Conservation (phyloP, 2,113 vertebrate species). For the Anser brachyrhynchus region DNA sequence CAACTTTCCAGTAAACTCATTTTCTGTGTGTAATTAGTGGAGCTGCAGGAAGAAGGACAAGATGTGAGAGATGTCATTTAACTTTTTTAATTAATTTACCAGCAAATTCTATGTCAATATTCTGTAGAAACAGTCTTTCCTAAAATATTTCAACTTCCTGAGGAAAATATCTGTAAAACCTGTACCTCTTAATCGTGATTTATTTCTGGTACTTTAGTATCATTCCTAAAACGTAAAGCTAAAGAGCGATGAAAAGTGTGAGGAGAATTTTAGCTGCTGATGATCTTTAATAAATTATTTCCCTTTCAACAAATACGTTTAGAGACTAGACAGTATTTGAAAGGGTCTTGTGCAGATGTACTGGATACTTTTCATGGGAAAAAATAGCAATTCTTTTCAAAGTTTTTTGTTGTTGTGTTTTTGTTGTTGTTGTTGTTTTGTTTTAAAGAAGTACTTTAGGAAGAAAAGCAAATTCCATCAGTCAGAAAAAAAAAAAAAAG, state of each 20-base stretch:
- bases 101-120: not conserved
- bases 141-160: not conserved
- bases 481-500: not conserved
- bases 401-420: too few species aligned
- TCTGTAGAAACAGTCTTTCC: not conserved
- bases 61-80: not conserved
- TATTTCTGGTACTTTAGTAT: not conserved
- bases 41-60: not conserved
- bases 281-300: not conserved
- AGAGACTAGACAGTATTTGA: not conserved
- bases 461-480: not conserved
- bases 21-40: not conserved
- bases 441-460: too few species aligned
- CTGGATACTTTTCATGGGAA: accelerated
- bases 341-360: not conserved
- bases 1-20: not conserved
- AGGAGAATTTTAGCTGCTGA: not conserved
- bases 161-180: not conserved
- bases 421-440: too few species aligned
- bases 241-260: not conserved
- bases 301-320: not conserved
- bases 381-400: not conserved
- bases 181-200: not conserved
- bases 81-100: not conserved
- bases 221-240: not conserved